Percentiles rank a stretch among this genome's conserved stretches.
Evolutionary conservation across 2,888 invertebrate species (phyloP).

Genomic region (Agonopterix arenella): DNA sequence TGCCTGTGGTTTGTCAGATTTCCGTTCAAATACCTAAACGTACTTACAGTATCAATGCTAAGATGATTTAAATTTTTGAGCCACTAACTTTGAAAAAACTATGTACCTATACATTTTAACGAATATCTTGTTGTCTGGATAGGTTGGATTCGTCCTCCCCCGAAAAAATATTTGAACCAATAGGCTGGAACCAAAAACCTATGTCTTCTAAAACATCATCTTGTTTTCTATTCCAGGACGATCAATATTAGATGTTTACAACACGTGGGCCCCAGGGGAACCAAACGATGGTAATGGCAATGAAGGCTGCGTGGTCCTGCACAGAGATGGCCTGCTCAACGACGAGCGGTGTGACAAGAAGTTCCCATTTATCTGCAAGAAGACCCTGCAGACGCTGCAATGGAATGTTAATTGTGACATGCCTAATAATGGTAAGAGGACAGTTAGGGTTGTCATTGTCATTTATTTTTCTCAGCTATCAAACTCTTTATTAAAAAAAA

Average conservation of each 20-base stretch:
- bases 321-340: conserved; percentile 28
- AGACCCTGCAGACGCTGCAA: conserved; percentile 31
- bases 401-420: conserved; percentile 50
- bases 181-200: no score
- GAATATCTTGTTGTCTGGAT: no score
- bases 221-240: conserved; percentile 24
- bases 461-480: background rate
- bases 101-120: no score
- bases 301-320: conserved; percentile 42
- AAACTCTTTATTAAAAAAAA: background rate
- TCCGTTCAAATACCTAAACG: no score
- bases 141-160: no score
- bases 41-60: no score
- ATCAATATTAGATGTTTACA: conserved; percentile 37
- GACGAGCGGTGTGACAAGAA: conserved; percentile 35
- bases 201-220: no score
- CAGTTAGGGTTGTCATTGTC: background rate
- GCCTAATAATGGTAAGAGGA: conserved; percentile 35
- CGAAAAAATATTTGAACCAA: no score
- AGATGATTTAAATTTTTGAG: no score
- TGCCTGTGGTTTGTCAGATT: no score
- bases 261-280: conserved; percentile 44
- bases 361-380: conserved; percentile 56
- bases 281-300: conserved; percentile 36
- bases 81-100: no score